Evolutionary conservation across 2,797 vertebrate genomes (phyloP).

Genomic region (Acanthurus lineatus): DNA sequence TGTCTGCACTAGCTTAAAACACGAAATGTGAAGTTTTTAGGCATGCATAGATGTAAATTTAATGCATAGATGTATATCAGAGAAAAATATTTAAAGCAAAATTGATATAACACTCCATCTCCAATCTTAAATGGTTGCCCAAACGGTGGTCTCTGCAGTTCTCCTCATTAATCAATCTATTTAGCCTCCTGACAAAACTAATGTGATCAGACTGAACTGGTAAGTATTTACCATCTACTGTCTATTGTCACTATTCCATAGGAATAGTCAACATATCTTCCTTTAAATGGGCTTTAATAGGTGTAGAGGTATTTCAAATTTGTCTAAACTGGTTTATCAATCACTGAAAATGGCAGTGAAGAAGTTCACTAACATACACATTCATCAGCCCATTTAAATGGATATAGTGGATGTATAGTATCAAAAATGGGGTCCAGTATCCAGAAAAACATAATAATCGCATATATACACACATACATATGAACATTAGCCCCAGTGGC

Average conservation of each 20-base stretch:
- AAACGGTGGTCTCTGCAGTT: conserved; percentile 71
- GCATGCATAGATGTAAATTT: not conserved
- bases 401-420: conserved; percentile 17
- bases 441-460: not conserved
- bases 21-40: not conserved
- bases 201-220: conserved; percentile 77
- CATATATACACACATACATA: conserved; percentile 31
- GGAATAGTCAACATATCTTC: conserved; percentile 53
- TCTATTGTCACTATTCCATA: conserved; percentile 49
- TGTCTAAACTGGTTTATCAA: conserved; percentile 21
- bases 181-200: conserved; percentile 72
- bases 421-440: too few relatives aligned
- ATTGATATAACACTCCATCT: conserved; percentile 74
- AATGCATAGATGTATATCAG: not conserved
- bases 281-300: conserved; percentile 82
- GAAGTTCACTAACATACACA: conserved; percentile 10
- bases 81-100: not conserved
- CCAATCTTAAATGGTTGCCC: conserved; percentile 83
- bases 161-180: conserved; percentile 62
- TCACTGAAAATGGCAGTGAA: not conserved
- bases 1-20: conserved; percentile 1
- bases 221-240: conserved; percentile 73
- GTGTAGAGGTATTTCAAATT: conserved; percentile 23
- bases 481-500: conserved; percentile 46
- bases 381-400: conserved; percentile 80